Evolutionary conservation across 2,888 invertebrate species (phyloP).

Genomic region (Athalia rosae): DNA sequence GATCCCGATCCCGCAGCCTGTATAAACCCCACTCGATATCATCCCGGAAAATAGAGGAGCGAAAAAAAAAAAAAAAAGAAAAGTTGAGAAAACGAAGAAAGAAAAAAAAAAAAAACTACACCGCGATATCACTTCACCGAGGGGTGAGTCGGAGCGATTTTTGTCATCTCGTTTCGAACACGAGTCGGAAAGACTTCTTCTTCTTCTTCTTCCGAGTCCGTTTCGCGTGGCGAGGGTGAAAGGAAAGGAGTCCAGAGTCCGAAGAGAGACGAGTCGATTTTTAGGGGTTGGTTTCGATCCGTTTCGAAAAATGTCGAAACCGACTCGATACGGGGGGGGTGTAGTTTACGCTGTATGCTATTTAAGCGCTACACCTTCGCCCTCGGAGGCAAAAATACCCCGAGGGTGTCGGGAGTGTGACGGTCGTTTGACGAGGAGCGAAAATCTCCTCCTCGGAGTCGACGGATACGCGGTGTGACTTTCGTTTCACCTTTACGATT

Average conservation of each 20-base stretch:
- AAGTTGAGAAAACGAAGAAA: neutral
- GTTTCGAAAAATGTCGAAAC: slow-evolving; percentile 6
- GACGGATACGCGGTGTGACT: slow-evolving; percentile 37
- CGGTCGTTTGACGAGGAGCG: slow-evolving; percentile 27
- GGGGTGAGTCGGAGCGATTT: neutral
- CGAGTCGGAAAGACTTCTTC: neutral
- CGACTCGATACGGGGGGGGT: neutral
- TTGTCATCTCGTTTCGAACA: slow-evolving; percentile 13
- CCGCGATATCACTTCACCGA: no score
- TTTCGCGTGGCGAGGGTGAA: slow-evolving; percentile 10
- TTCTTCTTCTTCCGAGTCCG: neutral
- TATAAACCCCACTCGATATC: slow-evolving; percentile 20
- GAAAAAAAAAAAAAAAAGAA: neutral
- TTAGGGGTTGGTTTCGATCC: slow-evolving; percentile 26
- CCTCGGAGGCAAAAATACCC: slow-evolving; percentile 39
- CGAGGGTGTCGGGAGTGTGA: neutral
- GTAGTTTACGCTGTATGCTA: slow-evolving; percentile 25
- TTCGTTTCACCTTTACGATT: no score
- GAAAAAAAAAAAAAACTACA: neutral
- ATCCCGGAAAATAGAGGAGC: slow-evolving; percentile 7
- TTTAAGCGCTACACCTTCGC: neutral
- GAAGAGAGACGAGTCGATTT: slow-evolving; percentile 39
- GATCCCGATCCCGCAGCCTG: slow-evolving; percentile 42
- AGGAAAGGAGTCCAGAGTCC: no score
- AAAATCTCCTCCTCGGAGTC: neutral